Evolutionary conservation across 1,140 invertebrate species (phyloP).

Genomic region (Leptopilina boulardi): DNA sequence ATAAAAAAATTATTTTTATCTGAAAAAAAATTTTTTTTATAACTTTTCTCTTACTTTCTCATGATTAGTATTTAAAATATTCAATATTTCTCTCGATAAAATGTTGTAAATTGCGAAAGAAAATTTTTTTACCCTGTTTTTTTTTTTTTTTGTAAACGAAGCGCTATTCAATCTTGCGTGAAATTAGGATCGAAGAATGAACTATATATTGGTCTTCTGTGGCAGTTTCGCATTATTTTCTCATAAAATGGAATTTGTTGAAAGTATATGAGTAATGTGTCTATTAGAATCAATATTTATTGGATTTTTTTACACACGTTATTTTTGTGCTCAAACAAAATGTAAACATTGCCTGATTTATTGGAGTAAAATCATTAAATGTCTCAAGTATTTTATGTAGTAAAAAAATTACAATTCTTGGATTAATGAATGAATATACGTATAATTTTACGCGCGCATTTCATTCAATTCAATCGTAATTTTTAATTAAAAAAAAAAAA

Average conservation of each 20-base stretch:
- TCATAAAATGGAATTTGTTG: neutral
- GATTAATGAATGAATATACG: too few species aligned
- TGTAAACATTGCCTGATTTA: too few species aligned
- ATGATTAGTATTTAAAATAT: slow-evolving; percentile 15
- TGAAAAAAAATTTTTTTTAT: neutral
- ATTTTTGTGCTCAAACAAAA: neutral
- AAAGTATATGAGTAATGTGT: neutral
- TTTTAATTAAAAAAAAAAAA: too few species aligned
- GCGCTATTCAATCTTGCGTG: neutral
- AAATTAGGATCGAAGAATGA: neutral
- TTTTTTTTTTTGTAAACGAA: neutral
- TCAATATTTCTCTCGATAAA: slow-evolving; percentile 5
- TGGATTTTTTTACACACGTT: too few species aligned
- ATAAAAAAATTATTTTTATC: neutral
- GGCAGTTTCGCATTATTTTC: neutral
- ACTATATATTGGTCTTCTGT: neutral
- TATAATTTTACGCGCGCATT: too few species aligned
- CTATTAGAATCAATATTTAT: neutral
- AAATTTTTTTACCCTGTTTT: neutral
- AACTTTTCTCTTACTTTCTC: slow-evolving; percentile 5
- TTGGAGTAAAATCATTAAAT: too few species aligned
- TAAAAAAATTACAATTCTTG: too few species aligned
- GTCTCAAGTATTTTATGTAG: too few species aligned
- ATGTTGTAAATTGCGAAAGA: neutral
- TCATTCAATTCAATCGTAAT: too few species aligned